Evolutionary conservation across 2,888 invertebrate species (phyloP), one percentile per base, ranked within the genome.

Genomic region (Gymnocheta viridis): DNA sequence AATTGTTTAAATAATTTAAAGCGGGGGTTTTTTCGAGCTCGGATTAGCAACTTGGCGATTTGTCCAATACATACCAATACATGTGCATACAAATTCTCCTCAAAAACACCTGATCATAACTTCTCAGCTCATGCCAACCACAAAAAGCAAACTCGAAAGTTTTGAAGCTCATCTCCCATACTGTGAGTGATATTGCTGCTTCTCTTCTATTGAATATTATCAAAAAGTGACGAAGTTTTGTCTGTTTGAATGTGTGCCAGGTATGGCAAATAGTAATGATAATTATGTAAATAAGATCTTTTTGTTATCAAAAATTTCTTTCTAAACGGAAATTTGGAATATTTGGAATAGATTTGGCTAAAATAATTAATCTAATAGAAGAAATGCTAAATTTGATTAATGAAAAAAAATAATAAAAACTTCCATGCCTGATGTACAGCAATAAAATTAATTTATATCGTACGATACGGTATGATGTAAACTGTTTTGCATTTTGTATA

Each of bases 381-480:
- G n/a, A n/a, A n/a, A n/a, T n/a, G n/a, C n/a, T n/a, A n/a, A n/a
- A 32, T 32, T 32, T 5, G 5, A 32, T 32, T 7, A 32, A 5
- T 38, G 14, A 14, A 38, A 14, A 38, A 38, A 38, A 47, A 19
- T 19, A 19, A 2, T 22, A 47, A 9, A 19, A 19, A 1, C 9
- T 47, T 10, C 47, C 19, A 47, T 47, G 22, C 47, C 47, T 47
- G 47, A 17, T 47, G 10, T 41, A 58, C 60, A 62, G 44, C 49
- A 54, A 35, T 12, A 67, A 64, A 56, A 69, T 9, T 17, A 41
- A 35, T 54, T 78, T 38, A 32, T 79, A 86, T 86, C 85, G 82
- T 84, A 85, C 72, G 86, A 86, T 85, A 67, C 82, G 86, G 85
- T 78, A 44, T 74, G 76, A 79, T 24, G 83, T 51, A 74, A 58